Evolutionary conservation across 2,888 invertebrate species (phyloP).

Genomic region (Morpho helenor): DNA sequence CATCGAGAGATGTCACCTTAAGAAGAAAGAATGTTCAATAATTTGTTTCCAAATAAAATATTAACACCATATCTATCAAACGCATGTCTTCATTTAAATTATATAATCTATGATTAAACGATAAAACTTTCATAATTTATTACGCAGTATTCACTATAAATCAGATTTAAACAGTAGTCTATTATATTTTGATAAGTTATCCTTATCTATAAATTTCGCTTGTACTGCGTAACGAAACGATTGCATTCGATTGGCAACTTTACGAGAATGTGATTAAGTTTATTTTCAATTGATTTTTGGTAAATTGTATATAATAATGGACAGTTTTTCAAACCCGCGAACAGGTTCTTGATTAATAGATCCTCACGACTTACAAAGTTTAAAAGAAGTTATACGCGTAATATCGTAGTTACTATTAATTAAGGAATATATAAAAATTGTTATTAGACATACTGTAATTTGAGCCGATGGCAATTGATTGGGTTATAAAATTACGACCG

Average conservation of each 20-base stretch:
- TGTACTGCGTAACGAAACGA: not conserved
- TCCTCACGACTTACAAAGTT: conserved; percentile 15
- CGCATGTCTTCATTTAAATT: conserved; percentile 4
- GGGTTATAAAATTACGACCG: not conserved
- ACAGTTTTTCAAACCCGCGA: conserved; percentile 11
- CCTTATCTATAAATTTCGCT: conserved; percentile 20
- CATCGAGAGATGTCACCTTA: too few relatives aligned
- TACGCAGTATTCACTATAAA: conserved; percentile 19
- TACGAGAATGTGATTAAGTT: not conserved
- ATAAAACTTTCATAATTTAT: conserved; percentile 9
- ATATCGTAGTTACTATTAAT: conserved; percentile 15
- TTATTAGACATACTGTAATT: conserved; percentile 2
- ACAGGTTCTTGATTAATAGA: conserved; percentile 29
- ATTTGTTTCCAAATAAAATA: too few relatives aligned
- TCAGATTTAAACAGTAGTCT: conserved; percentile 27
- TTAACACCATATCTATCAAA: too few relatives aligned
- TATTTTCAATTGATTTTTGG: not conserved
- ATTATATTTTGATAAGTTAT: conserved; percentile 22
- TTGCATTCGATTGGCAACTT: not conserved
- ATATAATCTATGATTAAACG: conserved; percentile 15
- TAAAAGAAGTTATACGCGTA: conserved; percentile 8
- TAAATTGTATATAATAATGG: not conserved
- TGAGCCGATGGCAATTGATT: not conserved
- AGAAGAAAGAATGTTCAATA: too few relatives aligned
- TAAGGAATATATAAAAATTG: conserved; percentile 3